Evolutionary conservation across 2,113 vertebrate species (phyloP).

Genomic region (Oncorhynchus kisutch): DNA sequence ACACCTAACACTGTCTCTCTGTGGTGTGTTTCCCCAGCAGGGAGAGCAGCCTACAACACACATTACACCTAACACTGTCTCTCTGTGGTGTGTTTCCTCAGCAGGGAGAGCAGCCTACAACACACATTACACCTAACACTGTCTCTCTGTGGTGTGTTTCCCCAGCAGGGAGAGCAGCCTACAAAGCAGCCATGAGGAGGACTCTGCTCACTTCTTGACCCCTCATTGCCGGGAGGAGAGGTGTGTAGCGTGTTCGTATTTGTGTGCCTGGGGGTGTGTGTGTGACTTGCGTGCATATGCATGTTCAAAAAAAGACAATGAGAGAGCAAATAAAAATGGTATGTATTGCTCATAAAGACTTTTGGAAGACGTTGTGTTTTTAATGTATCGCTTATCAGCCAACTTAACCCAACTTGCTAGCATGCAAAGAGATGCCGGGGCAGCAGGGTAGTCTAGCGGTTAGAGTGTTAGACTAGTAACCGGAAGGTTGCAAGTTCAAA

Average conservation of each 20-base stretch:
- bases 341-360: not conserved
- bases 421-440: not conserved
- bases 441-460: no score
- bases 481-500: no score
- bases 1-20: no score
- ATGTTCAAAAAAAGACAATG: not conserved
- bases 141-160: conserved; percentile 27
- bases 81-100: conserved; percentile 52
- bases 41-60: not conserved
- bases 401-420: not conserved
- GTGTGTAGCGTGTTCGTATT: conserved; percentile 48
- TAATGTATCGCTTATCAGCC: not conserved
- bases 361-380: not conserved
- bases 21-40: no score
- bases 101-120: conserved; percentile 78
- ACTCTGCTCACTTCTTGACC: conserved; percentile 74
- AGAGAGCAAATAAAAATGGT: not conserved
- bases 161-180: conserved; percentile 83
- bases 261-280: not conserved
- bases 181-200: conserved; percentile 83
- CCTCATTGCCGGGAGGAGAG: conserved; percentile 69
- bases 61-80: not conserved
- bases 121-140: not conserved
- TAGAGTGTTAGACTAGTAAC: no score
- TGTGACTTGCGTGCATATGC: not conserved